Conservation (phyloP, 2,113 vertebrate species). For the Tricholaema leucomelas region DNA sequence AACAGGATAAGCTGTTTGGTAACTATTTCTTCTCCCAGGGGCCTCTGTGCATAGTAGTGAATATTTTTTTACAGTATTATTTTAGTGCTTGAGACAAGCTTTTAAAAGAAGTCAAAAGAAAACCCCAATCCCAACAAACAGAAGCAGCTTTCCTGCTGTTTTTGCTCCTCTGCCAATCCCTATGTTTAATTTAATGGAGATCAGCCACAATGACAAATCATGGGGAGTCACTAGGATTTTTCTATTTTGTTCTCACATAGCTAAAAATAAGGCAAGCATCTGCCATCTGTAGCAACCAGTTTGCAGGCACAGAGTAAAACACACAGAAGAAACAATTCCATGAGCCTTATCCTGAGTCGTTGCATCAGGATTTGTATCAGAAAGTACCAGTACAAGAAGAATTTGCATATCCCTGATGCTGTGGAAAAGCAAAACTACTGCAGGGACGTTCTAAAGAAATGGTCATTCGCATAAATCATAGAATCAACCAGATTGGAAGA, state of each 20-base stretch:
- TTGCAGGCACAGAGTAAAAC: neutral
- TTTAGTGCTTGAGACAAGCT: conserved; percentile 23
- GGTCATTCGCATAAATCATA: neutral
- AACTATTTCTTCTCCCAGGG: conserved; percentile 23
- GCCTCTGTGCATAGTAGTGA: conserved; percentile 2
- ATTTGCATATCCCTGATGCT: neutral
- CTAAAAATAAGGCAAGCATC: conserved; percentile 52
- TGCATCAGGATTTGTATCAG: neutral
- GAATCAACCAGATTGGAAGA: no score
- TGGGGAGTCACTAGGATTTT: conserved; percentile 31
- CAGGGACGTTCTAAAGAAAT: neutral
- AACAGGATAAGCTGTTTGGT: neutral
- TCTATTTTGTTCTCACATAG: conserved; percentile 25
- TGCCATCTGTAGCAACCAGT: neutral
- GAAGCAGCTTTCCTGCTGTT: conserved; percentile 53
- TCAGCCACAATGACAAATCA: conserved; percentile 36
- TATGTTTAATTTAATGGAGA: conserved; percentile 55
- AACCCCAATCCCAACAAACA: conserved; percentile 18
- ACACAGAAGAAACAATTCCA: neutral
- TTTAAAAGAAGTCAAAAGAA: neutral
- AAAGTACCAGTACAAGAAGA: accelerated
- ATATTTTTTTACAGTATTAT: conserved; percentile 35
- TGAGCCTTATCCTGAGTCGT: neutral
- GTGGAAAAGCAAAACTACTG: neutral
- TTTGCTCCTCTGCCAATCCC: conserved; percentile 41